Conservation (phyloP, 2,797 vertebrate species). For the Sciurus carolinensis region DNA sequence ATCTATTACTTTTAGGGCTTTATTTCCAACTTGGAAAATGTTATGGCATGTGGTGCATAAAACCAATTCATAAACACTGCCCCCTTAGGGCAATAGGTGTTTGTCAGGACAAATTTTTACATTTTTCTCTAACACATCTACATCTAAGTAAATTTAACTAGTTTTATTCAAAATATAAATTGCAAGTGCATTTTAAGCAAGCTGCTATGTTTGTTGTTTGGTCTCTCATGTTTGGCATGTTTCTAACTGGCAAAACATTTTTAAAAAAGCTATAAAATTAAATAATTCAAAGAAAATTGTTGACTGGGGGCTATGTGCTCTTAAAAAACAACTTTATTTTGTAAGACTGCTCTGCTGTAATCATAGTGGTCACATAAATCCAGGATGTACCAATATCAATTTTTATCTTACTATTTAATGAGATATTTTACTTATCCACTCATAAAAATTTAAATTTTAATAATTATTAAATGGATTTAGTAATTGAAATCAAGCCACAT, state of each 20-base stretch:
- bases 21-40: slow-evolving; percentile 50
- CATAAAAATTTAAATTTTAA: background rate
- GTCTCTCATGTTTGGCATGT: background rate
- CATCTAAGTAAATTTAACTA: background rate
- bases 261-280: background rate
- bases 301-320: background rate
- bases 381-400: background rate
- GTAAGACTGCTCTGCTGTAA: background rate
- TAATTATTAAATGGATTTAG: background rate
- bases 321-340: background rate
- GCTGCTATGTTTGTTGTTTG: background rate
- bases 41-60: background rate
- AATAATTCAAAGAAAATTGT: background rate
- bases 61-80: fast-evolving
- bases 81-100: background rate
- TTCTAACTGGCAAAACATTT: background rate
- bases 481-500: background rate
- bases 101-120: background rate
- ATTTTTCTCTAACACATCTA: background rate
- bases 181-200: background rate
- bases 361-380: background rate
- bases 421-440: background rate
- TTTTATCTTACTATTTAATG: background rate
- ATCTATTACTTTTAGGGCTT: slow-evolving; percentile 40
- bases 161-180: background rate